These are phyloP conservation scores for Amaurobius ferox DNA, from an alignment of 2,888 invertebrate genomes.

Conservation along the genomic window DNA sequence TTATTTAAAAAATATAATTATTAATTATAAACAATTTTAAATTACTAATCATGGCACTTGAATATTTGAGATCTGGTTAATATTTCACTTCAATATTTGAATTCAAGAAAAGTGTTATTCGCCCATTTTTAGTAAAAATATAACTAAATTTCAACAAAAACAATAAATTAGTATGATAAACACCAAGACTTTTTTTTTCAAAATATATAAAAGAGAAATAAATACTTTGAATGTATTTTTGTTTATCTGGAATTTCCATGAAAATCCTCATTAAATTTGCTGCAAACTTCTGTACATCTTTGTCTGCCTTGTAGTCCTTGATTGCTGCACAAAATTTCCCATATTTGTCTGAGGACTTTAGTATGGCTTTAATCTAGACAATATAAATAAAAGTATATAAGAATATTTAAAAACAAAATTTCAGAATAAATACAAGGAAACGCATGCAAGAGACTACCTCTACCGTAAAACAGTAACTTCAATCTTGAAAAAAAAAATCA, in stretches of 20 bases:
- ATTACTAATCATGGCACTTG: not conserved
- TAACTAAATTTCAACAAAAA: not conserved
- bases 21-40: too few relatives aligned
- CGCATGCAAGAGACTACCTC: not conserved
- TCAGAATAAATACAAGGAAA: not conserved
- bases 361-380: slow-evolving; percentile 40
- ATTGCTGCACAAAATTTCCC: slow-evolving; percentile 49
- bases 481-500: not conserved
- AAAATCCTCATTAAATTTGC: slow-evolving; percentile 31
- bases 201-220: not conserved
- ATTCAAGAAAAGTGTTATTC: not conserved
- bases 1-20: too few relatives aligned
- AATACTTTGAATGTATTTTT: slow-evolving; percentile 58
- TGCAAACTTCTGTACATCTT: slow-evolving; percentile 64
- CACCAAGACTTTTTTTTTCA: too few relatives aligned
- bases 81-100: not conserved
- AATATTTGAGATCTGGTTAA: not conserved
- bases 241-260: slow-evolving; percentile 24
- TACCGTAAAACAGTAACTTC: not conserved
- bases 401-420: not conserved
- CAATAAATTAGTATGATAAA: not conserved
- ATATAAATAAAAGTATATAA: not conserved
- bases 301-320: slow-evolving; percentile 52
- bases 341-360: slow-evolving; percentile 49
- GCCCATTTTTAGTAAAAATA: not conserved